Conservation (phyloP, 1,140 invertebrate genomes). For the Andricus grossulariae region DNA sequence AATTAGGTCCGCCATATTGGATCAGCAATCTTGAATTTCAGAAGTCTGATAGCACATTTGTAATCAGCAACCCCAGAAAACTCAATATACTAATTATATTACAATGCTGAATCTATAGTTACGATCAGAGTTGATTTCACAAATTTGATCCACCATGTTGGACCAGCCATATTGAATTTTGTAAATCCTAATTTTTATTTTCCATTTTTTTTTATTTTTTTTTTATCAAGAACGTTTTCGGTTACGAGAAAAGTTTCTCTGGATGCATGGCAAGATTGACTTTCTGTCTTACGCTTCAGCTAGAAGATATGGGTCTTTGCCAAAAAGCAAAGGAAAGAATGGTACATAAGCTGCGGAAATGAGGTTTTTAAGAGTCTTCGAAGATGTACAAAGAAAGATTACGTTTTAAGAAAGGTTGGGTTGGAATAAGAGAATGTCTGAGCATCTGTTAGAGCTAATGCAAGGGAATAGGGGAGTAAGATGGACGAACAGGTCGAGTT, state of each 20-base stretch:
- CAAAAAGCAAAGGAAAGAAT: not conserved
- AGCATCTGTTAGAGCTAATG: slow-evolving; percentile 6
- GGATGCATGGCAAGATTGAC: slow-evolving; percentile 5
- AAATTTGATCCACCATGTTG: too few relatives aligned
- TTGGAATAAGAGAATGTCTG: not conserved
- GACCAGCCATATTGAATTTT: too few relatives aligned
- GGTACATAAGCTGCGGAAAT: slow-evolving; percentile 7
- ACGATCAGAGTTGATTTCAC: too few relatives aligned
- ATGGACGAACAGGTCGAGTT: not conserved
- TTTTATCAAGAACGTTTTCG: too few relatives aligned
- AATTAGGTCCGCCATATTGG: too few relatives aligned
- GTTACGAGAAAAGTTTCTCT: not conserved
- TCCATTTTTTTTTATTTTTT: too few relatives aligned
- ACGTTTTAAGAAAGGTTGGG: not conserved
- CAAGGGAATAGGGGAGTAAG: not conserved
- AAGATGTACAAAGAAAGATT: slow-evolving; percentile 19
- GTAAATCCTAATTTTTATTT: too few relatives aligned
- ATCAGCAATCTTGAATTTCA: too few relatives aligned
- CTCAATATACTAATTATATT: too few relatives aligned
- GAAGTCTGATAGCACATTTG: too few relatives aligned
- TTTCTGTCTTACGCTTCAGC: not conserved
- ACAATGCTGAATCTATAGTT: too few relatives aligned
- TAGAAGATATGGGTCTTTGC: slow-evolving; percentile 8
- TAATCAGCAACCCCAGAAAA: too few relatives aligned
- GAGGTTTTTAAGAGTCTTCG: slow-evolving; percentile 20